phyloP scores from a whole-genome alignment of 1,140 invertebrate genomes.

The Ericerus pela region DNA sequence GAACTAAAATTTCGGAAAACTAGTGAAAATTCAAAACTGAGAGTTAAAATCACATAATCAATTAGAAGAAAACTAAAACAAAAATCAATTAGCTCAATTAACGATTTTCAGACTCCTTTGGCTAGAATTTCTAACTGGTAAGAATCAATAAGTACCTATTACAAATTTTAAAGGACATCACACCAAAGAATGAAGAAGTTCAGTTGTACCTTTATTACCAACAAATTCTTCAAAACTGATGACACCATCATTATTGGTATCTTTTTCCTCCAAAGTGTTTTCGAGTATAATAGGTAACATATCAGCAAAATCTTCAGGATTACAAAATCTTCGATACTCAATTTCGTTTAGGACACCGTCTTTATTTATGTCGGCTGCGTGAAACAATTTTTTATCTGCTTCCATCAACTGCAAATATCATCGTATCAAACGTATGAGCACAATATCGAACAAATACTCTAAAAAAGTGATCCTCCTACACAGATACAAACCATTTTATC shows the following conservation, averaged over 20 bases:
- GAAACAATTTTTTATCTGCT: slow-evolving; percentile 76
- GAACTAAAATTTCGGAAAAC: not conserved
- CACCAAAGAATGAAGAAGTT: not conserved
- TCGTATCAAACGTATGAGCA: not conserved
- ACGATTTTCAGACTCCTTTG: too few relatives aligned
- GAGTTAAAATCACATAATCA: too few relatives aligned
- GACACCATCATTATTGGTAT: slow-evolving; percentile 64
- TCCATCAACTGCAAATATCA: slow-evolving; percentile 35
- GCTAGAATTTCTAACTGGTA: not conserved
- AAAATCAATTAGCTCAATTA: too few relatives aligned
- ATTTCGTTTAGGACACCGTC: slow-evolving; percentile 59
- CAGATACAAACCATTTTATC: slow-evolving; percentile 26
- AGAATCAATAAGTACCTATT: too few relatives aligned
- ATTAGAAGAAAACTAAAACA: too few relatives aligned
- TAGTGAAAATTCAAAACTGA: not conserved
- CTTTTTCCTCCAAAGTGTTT: slow-evolving; percentile 72
- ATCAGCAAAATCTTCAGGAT: slow-evolving; percentile 80
- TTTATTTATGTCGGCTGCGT: slow-evolving; percentile 67
- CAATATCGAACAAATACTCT: not conserved
- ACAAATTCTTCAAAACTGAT: slow-evolving; percentile 72
- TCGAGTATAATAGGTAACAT: slow-evolving; percentile 75
- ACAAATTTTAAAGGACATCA: not conserved
- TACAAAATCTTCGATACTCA: slow-evolving; percentile 81
- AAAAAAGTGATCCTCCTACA: too few relatives aligned
- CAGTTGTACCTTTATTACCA: slow-evolving; percentile 45